Evolutionary conservation across 1,140 invertebrate genomes (phyloP), one percentile per base, ranked within the genome.

Genomic region (Heterodera schachtii): DNA sequence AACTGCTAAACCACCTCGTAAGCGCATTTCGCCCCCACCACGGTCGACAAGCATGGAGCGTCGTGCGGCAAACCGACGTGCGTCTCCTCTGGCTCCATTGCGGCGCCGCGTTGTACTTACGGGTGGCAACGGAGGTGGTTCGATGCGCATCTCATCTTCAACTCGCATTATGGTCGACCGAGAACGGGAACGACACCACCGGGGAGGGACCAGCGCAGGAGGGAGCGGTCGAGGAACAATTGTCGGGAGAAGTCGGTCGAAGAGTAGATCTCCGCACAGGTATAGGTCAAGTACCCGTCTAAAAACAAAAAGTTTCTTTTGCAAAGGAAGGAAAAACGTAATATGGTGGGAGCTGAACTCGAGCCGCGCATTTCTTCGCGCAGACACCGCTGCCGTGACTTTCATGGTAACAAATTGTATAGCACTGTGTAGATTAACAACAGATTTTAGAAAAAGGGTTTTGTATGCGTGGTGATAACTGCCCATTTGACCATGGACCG

Each of bases 391-490:
- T 83, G 82, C 44, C 82, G 82, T 8, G 82, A 83, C 80, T 83
- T 83, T 43, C 81, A 83, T 80, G 82, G 81, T 82, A 19, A 31
- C 49, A 31, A 84, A n/a, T 44, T 80, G 21, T 76, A 21, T 7
- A 64, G 0, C n/a, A 81, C 44, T 11, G 49, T 11, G 49, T 52
- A 11, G 6, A 1, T 0, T 52, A 83, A 3, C 4, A 9, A 81
- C 82, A 66, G 69, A 69, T 89, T 90, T 31, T 90, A 94, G 95
- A 96, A 91, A 95, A 95, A 91, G 96, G 96, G 3, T 97, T 95
- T 89, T 98, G 96, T 90, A 95, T 97, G 93, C 92, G 94, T 49
- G 96, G 96, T 9, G 96, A 98, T 91, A 92, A 96, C 73, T 98
- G 96, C 91, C 95, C 94, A 21, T 98, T 93, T 92, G 96, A 98